phyloP scores from a whole-genome alignment of 2,113 vertebrate species.

The Bubo bubo region DNA sequence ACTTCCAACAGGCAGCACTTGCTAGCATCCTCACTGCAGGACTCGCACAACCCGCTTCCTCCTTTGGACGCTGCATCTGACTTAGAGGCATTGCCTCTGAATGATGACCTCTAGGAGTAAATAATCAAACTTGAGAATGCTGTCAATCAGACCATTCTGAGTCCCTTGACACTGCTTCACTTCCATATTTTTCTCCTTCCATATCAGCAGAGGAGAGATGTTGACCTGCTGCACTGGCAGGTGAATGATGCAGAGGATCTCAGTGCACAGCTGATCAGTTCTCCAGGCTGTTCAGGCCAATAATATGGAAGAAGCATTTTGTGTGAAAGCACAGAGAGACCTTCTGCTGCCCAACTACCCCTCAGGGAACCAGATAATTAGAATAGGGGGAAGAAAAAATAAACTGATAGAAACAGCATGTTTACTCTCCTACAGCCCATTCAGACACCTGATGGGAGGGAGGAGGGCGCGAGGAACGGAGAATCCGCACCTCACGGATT shows the following conservation, averaged over 20 bases:
- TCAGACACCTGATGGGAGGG: not conserved
- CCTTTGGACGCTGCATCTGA: not conserved
- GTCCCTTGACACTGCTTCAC: not conserved
- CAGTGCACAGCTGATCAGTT: not conserved
- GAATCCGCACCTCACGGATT: not conserved
- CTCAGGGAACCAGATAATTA: not conserved
- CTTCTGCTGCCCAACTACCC: not conserved
- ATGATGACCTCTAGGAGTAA: not conserved
- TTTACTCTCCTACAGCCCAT: not conserved
- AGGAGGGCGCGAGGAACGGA: not conserved
- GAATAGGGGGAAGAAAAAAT: not conserved
- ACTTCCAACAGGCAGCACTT: not conserved
- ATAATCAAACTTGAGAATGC: not conserved
- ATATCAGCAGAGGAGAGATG: not conserved
- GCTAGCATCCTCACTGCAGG: not conserved
- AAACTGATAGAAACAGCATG: not conserved
- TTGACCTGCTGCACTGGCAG: constrained; percentile 11
- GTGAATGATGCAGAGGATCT: not conserved
- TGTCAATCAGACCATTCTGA: not conserved
- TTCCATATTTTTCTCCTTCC: not conserved
- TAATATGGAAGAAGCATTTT: not conserved
- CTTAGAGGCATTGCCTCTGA: not conserved
- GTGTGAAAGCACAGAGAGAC: not conserved
- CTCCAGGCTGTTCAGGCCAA: not conserved
- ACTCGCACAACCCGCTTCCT: not conserved